These are phyloP conservation scores for Oxycera nigricornis DNA, from an alignment of 2,888 invertebrate species.

Conservation along the genomic window DNA sequence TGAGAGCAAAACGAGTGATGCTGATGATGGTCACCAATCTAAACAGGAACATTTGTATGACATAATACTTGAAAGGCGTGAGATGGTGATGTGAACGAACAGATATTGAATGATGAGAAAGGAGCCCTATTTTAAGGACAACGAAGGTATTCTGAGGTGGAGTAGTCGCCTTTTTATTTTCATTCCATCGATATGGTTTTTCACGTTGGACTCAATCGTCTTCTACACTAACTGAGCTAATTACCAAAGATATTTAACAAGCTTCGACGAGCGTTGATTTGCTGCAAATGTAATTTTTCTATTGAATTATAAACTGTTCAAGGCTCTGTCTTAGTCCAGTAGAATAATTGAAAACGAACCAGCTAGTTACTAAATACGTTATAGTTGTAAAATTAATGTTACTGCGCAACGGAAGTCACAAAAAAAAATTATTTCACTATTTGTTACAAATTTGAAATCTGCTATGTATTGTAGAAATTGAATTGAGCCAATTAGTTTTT, in stretches of 20 bases:
- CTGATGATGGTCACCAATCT: slow-evolving; percentile 2
- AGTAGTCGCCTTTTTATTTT: not conserved
- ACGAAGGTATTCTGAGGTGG: not conserved
- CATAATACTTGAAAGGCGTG: slow-evolving; percentile 16
- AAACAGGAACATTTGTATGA: slow-evolving; percentile 16
- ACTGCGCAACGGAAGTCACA: not conserved
- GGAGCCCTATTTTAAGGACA: not conserved
- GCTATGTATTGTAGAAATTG: too few species aligned
- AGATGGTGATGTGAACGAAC: not conserved
- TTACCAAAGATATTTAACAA: slow-evolving; percentile 4
- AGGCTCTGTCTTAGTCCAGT: too few species aligned
- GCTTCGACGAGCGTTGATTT: not conserved
- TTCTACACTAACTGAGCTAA: slow-evolving; percentile 7
- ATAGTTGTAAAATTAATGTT: not conserved
- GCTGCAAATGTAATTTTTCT: too few species aligned
- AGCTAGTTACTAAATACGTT: too few species aligned
- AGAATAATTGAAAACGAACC: too few species aligned
- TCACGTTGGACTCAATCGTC: slow-evolving; percentile 1
- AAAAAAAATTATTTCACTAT: not conserved
- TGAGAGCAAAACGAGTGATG: slow-evolving; percentile 16
- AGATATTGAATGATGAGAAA: not conserved
- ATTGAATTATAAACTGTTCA: too few species aligned
- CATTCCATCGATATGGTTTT: not conserved
- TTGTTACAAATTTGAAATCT: too few species aligned
- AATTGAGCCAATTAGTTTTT: too few species aligned